Percentiles rank a stretch among this genome's conserved stretches.
phyloP scores from a whole-genome alignment of 2,113 vertebrate genomes.

The Pelodiscus sinensis region DNA sequence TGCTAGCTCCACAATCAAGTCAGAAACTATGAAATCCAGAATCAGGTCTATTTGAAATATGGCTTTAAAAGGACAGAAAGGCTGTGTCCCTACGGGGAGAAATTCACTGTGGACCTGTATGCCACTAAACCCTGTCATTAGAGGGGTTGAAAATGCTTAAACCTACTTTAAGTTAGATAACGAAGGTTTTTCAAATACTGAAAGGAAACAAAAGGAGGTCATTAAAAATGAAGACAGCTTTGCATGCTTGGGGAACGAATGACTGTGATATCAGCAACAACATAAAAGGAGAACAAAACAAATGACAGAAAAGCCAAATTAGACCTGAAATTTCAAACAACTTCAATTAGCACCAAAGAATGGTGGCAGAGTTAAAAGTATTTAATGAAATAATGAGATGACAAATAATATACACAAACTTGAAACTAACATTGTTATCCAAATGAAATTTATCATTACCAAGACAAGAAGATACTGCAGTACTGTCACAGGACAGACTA shows the following conservation, averaged over 20 bases:
- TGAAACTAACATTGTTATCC: neutral
- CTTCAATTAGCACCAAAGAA: neutral
- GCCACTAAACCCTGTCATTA: neutral
- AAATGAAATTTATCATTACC: neutral
- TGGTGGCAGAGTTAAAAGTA: neutral
- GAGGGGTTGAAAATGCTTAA: neutral
- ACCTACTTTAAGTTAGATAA: neutral
- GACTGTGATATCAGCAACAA: neutral
- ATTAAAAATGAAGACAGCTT: neutral
- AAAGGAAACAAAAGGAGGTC: neutral
- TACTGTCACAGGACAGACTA: neutral
- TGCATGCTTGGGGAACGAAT: neutral
- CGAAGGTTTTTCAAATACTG: neutral
- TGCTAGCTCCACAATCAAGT: neutral
- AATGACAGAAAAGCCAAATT: neutral
- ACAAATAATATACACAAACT: neutral
- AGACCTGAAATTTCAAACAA: conserved; percentile 8
- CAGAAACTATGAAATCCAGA: neutral
- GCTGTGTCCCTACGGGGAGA: neutral
- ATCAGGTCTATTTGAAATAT: neutral
- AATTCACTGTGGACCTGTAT: neutral
- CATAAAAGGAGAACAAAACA: neutral
- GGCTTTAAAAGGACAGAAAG: neutral
- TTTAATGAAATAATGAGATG: conserved; percentile 1
- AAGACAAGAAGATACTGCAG: neutral